Base-by-base conservation (phyloP, 2,888 invertebrate genomes). In the Adineta ricciae region DNA sequence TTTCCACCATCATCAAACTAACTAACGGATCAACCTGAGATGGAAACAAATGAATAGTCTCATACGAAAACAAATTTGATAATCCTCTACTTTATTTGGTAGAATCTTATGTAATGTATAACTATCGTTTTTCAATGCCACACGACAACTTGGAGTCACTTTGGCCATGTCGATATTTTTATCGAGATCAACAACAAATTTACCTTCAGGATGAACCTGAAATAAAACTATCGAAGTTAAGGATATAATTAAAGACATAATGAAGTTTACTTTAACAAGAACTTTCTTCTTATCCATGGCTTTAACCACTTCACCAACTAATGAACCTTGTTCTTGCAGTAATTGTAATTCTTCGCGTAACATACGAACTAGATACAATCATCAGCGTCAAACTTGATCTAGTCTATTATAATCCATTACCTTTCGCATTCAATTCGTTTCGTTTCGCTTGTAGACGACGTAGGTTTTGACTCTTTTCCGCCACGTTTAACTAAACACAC, bases 211-310 rank as follows among this genome's bases (percentile, higher is more conserved):
- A 90, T 99, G 98, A 0, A 98, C 97, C 91, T 92, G 88, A 86
- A 84, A 83, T 0, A 64, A 64, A 27, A n/a, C n/a, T n/a, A n/a
- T n/a, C 5, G 24, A 64, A 64, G 27, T 36, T 41, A 19, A 21
- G 14, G 27, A n/a, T n/a, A n/a, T n/a, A n/a, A n/a, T n/a, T 46
- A 46, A 46, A 16, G n/a, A 84, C 11, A 36, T 2, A 64, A 27
- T 32, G 27, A 14, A 9, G 87, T 86, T 86, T 84, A 92, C 92
- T 92, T 99, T 99, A 0, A 99, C 98, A 0, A 99, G 92, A 0
- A 99, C 98, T 91, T 99, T 99, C 92, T 99, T 99, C 91, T 99
- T 99, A 91, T 99, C 99, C 98, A 99, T 99, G 0, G 97, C 97
- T 90, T 99, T 98, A 0, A 98, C 97, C 7, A 99, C 98, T 92